Percentiles rank a stretch among this genome's conserved stretches.
phyloP scores from a whole-genome alignment of 2,113 vertebrate genomes.

The Pangasianodon gigas region DNA sequence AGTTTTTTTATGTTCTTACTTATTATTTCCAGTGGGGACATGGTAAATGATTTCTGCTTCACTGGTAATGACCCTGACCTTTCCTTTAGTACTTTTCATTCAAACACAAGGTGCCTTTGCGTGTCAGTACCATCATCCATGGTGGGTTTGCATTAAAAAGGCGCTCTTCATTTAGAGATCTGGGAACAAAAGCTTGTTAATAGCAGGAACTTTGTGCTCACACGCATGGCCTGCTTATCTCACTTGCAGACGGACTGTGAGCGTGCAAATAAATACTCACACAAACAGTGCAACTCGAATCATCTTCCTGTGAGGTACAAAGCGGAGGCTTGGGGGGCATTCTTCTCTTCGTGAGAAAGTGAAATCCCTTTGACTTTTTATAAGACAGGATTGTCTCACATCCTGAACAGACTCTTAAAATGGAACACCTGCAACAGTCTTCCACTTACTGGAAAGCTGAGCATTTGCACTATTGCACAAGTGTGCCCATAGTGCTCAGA shows the following conservation, averaged over 20 bases:
- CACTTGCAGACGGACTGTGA: constrained; percentile 44
- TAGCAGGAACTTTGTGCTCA: constrained; percentile 54
- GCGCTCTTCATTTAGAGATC: neutral
- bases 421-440: constrained; percentile 22
- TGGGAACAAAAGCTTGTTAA: constrained; percentile 26
- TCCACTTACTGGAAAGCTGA: constrained; percentile 14
- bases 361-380: constrained; percentile 47
- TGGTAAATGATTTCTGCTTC: neutral
- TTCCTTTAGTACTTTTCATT: neutral
- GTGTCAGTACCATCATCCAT: neutral
- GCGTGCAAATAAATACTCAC: constrained; percentile 48
- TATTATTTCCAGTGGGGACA: neutral
- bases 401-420: constrained; percentile 45
- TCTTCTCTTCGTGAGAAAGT: constrained; percentile 37
- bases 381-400: constrained; percentile 29
- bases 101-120: neutral
- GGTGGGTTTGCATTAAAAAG: neutral
- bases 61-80: neutral
- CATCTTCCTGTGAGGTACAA: constrained; percentile 31
- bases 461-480: neutral
- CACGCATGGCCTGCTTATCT: constrained; percentile 45
- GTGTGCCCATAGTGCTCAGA: neutral
- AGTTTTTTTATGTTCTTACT: neutral
- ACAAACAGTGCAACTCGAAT: constrained; percentile 50
- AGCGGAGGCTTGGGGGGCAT: constrained; percentile 34